Conservation (phyloP, 2,113 vertebrate species). For the Verasper variegatus region DNA sequence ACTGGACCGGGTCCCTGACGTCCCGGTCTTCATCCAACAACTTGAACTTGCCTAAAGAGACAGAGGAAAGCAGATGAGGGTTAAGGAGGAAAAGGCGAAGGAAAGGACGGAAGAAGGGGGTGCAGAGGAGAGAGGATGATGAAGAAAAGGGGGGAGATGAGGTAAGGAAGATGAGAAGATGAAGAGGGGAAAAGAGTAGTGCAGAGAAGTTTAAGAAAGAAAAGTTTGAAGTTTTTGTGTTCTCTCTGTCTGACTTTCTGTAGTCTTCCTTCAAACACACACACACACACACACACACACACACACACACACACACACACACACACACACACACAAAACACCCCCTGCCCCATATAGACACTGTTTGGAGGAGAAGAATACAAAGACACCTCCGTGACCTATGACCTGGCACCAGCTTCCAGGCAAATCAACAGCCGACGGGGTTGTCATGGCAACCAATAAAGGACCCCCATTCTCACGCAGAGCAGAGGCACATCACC, state of each 20-base stretch:
- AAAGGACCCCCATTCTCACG: slow-evolving; percentile 78
- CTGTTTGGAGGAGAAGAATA: slow-evolving; percentile 44
- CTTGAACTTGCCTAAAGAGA: slow-evolving; percentile 92
- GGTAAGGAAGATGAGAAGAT: neutral
- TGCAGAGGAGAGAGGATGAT: no score
- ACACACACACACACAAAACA: slow-evolving; percentile 29
- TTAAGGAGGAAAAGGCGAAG: neutral
- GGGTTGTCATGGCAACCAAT: slow-evolving; percentile 75
- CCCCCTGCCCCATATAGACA: neutral
- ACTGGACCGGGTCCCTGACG: slow-evolving; percentile 93
- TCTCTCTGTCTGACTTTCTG: slow-evolving; percentile 18
- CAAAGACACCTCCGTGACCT: slow-evolving; percentile 77
- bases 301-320: slow-evolving; percentile 31
- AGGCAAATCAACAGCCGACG: slow-evolving; percentile 60
- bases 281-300: slow-evolving; percentile 28
- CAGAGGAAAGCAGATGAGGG: neutral
- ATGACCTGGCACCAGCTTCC: slow-evolving; percentile 74
- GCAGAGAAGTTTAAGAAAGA: neutral
- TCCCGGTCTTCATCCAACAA: slow-evolving; percentile 97
- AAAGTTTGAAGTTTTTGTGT: slow-evolving; percentile 13
- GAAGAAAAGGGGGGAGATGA: neutral
- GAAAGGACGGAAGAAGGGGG: neutral
- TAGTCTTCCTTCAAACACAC: slow-evolving; percentile 7
- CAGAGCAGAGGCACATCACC: slow-evolving; percentile 79
- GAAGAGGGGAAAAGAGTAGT: neutral